A percentile compares a stretch with the other conserved stretches of the same genome.
phyloP scores from a whole-genome alignment of 2,113 vertebrate genomes.

The Thymallus thymallus region DNA sequence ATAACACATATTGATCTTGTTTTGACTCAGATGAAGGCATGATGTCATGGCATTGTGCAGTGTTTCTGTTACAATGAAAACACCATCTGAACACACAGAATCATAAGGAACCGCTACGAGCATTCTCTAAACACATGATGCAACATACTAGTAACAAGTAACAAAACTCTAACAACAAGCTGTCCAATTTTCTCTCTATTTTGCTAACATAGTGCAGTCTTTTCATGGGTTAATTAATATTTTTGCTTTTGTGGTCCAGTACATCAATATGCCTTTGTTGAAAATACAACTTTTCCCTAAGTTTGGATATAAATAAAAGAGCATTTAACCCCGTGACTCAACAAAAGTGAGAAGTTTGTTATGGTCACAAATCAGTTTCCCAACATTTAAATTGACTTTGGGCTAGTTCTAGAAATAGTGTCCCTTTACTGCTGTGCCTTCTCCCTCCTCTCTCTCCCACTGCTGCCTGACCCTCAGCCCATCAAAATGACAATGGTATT shows the following conservation, averaged over 20 bases:
- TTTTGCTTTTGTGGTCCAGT: background rate
- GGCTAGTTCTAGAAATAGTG: slow-evolving; percentile 25
- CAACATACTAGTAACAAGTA: background rate
- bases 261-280: background rate
- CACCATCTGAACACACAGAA: slow-evolving; percentile 9
- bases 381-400: slow-evolving; percentile 38
- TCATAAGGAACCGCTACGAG: slow-evolving; percentile 13
- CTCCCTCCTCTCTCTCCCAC: slow-evolving; percentile 39
- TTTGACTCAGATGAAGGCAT: background rate
- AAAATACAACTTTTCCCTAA: background rate
- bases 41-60: slow-evolving; percentile 1
- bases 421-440: slow-evolving; percentile 16
- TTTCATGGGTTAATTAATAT: background rate
- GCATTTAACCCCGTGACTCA: slow-evolving; percentile 46
- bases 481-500: slow-evolving; percentile 78
- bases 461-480: slow-evolving; percentile 61
- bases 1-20: background rate
- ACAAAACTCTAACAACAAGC: background rate
- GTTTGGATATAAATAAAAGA: background rate
- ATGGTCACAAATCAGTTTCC: slow-evolving; percentile 56
- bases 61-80: slow-evolving; percentile 2
- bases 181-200: background rate
- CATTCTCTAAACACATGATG: slow-evolving; percentile 4
- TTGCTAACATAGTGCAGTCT: background rate
- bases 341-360: slow-evolving; percentile 43